Evolutionary conservation across 2,113 vertebrate species (phyloP).

Genomic region (Bathybates hornii): DNA sequence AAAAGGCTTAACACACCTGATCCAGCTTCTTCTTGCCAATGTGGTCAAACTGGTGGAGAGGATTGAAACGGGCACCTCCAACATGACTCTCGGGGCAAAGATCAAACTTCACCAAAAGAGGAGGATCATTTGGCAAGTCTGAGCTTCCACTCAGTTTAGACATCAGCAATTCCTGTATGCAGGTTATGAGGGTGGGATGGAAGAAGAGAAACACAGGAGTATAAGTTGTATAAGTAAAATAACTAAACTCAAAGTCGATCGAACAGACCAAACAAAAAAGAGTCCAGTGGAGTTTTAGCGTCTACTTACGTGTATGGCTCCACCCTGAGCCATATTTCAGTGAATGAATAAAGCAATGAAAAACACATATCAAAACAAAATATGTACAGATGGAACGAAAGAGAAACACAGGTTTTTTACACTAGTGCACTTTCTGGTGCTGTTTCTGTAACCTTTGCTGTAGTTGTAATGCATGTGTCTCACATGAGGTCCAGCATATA

Average conservation of each 20-base stretch:
- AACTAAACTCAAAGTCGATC: not conserved
- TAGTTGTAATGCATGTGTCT: not conserved
- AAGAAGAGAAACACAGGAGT: not conserved
- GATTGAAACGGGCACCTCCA: constrained; percentile 73
- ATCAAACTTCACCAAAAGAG: constrained; percentile 52
- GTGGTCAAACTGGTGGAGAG: constrained; percentile 75
- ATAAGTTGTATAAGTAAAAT: not conserved
- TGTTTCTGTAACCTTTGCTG: constrained; percentile 16
- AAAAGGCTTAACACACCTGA: constrained; percentile 77
- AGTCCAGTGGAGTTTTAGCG: not conserved
- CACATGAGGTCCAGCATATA: not conserved
- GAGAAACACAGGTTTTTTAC: not conserved
- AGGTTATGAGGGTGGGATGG: not conserved
- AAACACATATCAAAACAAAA: not conserved
- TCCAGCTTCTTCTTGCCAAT: constrained; percentile 75
- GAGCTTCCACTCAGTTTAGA: constrained; percentile 66
- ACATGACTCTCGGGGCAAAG: constrained; percentile 31
- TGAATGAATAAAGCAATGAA: not conserved
- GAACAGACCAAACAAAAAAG: not conserved
- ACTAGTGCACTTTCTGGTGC: not conserved
- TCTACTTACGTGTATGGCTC: not conserved
- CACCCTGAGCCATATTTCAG: not conserved
- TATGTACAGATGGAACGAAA: not conserved
- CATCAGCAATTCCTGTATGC: constrained; percentile 78
- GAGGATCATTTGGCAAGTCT: constrained; percentile 28